Base-by-base conservation (phyloP, 1,140 invertebrate species). In the Brachionus asplanchnoidis region DNA sequence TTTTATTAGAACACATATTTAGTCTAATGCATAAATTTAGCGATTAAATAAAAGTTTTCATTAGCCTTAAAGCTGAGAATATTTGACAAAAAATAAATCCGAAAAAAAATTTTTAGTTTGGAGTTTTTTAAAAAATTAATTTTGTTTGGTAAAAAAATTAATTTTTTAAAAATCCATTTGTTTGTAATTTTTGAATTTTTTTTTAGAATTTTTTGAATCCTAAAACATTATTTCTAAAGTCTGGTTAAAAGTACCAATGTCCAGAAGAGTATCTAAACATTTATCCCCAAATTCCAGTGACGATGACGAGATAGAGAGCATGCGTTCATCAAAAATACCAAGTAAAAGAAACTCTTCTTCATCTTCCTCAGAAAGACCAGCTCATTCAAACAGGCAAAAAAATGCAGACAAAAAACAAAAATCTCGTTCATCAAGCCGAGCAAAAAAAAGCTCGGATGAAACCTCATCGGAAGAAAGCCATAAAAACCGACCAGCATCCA, bases 11-110 rank as follows among this genome's bases (percentile, higher is more conserved):
- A 40, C 14, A 44, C 68, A 44, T 73, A 73, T 73, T 73, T 46
- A 11, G 68, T 73, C 68, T 73, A 73, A 42, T 73, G 14, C 68
- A 73, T 73, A 73, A 42, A 73, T 73, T 42, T 44, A 44, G 66
- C 40, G 17, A 73, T 73, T 42, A 73, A 73, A 40, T 73, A 40
- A 42, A 40, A 1, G 17, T 73, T 23, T 40, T 46, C 4, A 70
- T 20, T 42, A 60, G 53, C 20, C 53, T 60, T 20, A 20, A 9
- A 60, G 53, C 53, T 60, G n/a, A 20, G 53, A 60, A 60, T 60
- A 26, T 60, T 60, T 20, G 17, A 60, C 50, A 1, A 53, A 50
- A 50, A 50, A 3, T 23, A 1, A 46, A 46, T 46, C 14, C 4
- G 44, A 46, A 12, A n/a, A n/a, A n/a, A n/a, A n/a, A n/a, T n/a